A percentile compares a stretch with the other conserved stretches of the same genome.
phyloP scores from a whole-genome alignment of 2,113 vertebrate species.

The Lepus europaeus region DNA sequence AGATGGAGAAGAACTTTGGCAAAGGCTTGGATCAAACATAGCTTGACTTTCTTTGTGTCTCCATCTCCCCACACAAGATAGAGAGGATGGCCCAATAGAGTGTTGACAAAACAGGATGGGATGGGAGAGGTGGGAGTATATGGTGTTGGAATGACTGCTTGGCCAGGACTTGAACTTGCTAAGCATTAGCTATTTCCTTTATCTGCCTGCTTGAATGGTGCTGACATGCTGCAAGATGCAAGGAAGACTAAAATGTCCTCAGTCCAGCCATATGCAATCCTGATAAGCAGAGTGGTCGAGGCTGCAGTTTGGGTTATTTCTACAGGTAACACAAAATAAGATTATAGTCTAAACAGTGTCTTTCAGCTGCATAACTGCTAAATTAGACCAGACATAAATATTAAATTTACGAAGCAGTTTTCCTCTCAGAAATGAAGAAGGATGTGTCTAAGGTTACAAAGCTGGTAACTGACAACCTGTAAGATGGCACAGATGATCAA shows the following conservation, averaged over 20 bases:
- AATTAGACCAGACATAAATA: not conserved
- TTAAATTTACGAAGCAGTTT: not conserved
- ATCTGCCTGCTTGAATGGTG: constrained; percentile 22
- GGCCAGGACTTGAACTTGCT: not conserved
- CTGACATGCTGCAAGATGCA: not conserved
- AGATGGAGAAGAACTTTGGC: not conserved
- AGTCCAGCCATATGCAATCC: not conserved
- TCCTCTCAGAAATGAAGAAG: constrained; percentile 17
- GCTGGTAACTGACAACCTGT: not conserved
- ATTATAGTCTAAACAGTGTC: not conserved
- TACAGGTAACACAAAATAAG: not conserved
- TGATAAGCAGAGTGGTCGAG: not conserved
- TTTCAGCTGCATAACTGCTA: not conserved
- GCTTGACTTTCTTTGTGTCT: constrained; percentile 20
- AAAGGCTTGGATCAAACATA: not conserved
- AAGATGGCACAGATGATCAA: not conserved
- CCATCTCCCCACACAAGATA: not conserved
- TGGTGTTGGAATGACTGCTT: not conserved
- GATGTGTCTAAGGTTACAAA: not conserved
- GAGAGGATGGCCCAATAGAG: not conserved
- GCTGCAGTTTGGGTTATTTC: not conserved
- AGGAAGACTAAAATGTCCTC: not conserved
- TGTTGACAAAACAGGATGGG: not conserved
- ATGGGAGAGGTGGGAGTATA: not conserved
- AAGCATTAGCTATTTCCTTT: not conserved